Evolutionary conservation across 2,888 invertebrate genomes (phyloP), one percentile per base, ranked within the genome.

Genomic region (Xanthia togata): DNA sequence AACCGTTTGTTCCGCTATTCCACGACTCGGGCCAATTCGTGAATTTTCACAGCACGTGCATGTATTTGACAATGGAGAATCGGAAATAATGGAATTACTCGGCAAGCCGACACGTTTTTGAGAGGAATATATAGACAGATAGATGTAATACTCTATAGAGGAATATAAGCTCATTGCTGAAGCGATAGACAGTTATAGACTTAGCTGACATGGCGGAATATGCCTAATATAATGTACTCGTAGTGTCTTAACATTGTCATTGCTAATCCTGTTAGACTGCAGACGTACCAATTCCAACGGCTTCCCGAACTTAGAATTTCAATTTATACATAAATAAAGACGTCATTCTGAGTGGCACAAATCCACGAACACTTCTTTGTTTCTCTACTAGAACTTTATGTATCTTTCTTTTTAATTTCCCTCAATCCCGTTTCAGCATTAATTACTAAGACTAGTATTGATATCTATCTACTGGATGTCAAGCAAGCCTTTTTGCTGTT

Each of bases 21-120:
- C 90, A 90, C 90, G 89, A 91, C 82, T 83, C 84, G 86, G 83
- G 79, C 79, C 82, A 90, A 90, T 90, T 92, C 88, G 89, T 90
- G 88, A 87, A 85, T 90, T 72, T 82, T 67, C 38, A 26, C 47
- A 63, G 78, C 65, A 72, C 92, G 91, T 91, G 92, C 88, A 88
- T 90, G 87, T 81, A 87, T 88, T 89, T 81, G 78, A 82, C 82
- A 77, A 79, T 81, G 59, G 69, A 77, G 65, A 77, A 80, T 81
- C 57, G 57, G 67, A 79, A 70, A 72, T 76, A 76, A 80, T 69
- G 41, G 47, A 55, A 69, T 53, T 53, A 35, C 60, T 80, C 44
- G 1, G 44, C 14, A 31, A 65, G 41, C 57, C 14, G 44, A 60
- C 23, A 47, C 20, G 38, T 60, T 62, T 72, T 76, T 75, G 2